Evolutionary conservation across 1,140 invertebrate species (phyloP), one percentile per base, ranked within the genome.

Genomic region (Drosophila persimilis): DNA sequence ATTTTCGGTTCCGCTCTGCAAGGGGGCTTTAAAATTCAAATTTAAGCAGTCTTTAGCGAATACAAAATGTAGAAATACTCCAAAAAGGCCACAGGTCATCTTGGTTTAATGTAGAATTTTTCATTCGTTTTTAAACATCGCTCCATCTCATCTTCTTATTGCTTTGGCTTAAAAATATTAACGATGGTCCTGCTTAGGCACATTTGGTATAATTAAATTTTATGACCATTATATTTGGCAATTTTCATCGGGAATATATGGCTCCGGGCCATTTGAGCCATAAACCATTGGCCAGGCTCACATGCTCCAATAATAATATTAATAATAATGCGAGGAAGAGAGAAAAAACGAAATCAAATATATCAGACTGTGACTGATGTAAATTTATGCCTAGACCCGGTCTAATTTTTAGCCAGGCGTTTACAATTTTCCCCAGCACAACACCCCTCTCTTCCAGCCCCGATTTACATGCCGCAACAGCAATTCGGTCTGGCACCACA

Each of bases 181-280:
- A 39, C 35, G 11, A 13, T 20, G 20, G 26, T 9, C 15, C 44
- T 20, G 70, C 60, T 22, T 48, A 74, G 65, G 50, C 31, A 80
- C 71, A 85, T 72, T 77, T 58, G 63, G 58, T 64, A 89, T 89
- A 85, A 89, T 89, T 89, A 89, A 72, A 73, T 73, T 89, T 89
- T 89, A 89, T 89, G 76, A 73, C 66, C 73, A 67, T 78, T 75
- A 84, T 70, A 85, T 89, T 85, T 71, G 73, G 85, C 73, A 77
- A 89, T 89, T 89, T 85, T 55, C 61, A 59, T 60, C 60, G 53
- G 31, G 53, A 79, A 74, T 85, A 72, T 85, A 85, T 89, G 62
- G 73, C 58, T 52, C 54, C 54, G 67, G 58, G 66, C 69, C 54
- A 61, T 60, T 69, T 55, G 31, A 35, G 48, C 81, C 58, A 86